Conservation (phyloP, 2,888 invertebrate genomes). For the Pyrrhia umbra region DNA sequence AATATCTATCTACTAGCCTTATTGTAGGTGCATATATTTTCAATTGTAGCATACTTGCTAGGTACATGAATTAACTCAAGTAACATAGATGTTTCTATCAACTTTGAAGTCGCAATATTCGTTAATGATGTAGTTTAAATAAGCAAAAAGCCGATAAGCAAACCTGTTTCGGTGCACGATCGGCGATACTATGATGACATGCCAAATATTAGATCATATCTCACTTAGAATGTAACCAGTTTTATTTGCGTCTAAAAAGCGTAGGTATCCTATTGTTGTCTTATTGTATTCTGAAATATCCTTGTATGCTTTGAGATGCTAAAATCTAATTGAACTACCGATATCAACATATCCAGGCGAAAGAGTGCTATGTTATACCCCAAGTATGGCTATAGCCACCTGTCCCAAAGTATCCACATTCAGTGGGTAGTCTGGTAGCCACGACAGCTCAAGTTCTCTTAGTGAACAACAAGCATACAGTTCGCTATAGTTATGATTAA, state of each 20-base stretch:
- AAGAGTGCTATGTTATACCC: too few relatives aligned
- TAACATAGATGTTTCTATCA: conserved; percentile 32
- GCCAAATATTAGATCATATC: conserved; percentile 44
- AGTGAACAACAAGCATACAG: too few relatives aligned
- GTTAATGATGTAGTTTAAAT: conserved; percentile 7
- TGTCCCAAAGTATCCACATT: too few relatives aligned
- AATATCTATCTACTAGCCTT: too few relatives aligned
- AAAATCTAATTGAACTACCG: too few relatives aligned
- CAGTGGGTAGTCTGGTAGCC: too few relatives aligned
- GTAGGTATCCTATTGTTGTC: not conserved
- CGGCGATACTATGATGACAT: conserved; percentile 18
- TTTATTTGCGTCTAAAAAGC: conserved; percentile 5
- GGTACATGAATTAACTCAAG: conserved; percentile 14
- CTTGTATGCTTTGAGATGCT: too few relatives aligned
- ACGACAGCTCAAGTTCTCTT: too few relatives aligned
- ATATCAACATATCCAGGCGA: too few relatives aligned
- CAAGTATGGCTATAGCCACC: too few relatives aligned
- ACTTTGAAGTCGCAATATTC: conserved; percentile 15
- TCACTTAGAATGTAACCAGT: conserved; percentile 27
- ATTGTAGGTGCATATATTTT: too few relatives aligned
- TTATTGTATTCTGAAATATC: not conserved
- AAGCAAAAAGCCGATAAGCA: conserved; percentile 20
- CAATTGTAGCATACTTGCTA: not conserved
- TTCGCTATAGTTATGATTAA: too few relatives aligned
- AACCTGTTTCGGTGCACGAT: conserved; percentile 39